Evolutionary conservation across 2,113 vertebrate species (phyloP), one percentile per base, ranked within the genome.

Genomic region (Physeter macrocephalus): DNA sequence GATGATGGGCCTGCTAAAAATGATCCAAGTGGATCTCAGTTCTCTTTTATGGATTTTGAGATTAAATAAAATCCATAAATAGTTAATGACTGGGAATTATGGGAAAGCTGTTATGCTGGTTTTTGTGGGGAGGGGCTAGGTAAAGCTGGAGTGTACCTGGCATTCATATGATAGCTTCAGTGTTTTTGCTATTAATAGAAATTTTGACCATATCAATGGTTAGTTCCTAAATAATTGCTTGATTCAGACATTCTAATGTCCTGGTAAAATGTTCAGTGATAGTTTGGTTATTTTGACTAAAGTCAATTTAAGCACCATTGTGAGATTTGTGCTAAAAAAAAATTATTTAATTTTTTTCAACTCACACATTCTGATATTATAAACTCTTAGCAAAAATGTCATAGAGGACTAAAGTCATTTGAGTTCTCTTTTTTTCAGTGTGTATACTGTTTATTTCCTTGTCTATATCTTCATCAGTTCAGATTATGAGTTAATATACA

Each of bases 131-230:
- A 54, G 20, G 61, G 62, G 8, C 34, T 67, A 54, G 17, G 54
- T 94, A 52, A 75, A 80, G 39, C 8, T 61, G 6, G 29, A 46
- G 12, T 23, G 34, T 31, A n/a, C 23, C 81, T 86, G 14, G 34
- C n/a, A 34, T 95, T 93, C 11, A 43, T 80, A n/a, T n/a, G 78
- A 61, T 72, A 17, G 54, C 23, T 54, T 92, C 20, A 39, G 6
- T 49, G 57, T 39, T 97, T 95, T 94, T 95, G 21, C 25, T 89
- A 88, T 88, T 67, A 54, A 85, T 49, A 78, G 31, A 64, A 43
- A 72, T 71, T 88, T 91, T 94, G 29, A 59, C 17, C 2, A 43
- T 69, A 46, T 82, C 13, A 80, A 9, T 91, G 20, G 17, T 62
- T 59, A 29, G 11, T 71, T 89, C 83, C 23, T 62, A 49, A 64